phyloP scores from a whole-genome alignment of 2,113 vertebrate genomes.

The Uropsilus gracilis region DNA sequence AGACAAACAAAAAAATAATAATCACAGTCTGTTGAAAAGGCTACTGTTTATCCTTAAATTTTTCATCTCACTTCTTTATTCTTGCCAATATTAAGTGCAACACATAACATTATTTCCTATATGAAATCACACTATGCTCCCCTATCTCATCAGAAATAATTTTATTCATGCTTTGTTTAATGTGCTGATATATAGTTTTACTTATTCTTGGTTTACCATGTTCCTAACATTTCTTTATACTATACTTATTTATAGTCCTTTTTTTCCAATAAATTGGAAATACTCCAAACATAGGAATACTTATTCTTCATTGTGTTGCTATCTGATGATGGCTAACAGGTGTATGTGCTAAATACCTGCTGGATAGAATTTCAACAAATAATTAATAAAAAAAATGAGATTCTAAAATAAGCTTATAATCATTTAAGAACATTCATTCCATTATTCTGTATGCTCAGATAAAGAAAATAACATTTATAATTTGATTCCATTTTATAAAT shows the following conservation, averaged over 20 bases:
- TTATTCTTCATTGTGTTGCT: background rate
- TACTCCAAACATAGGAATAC: background rate
- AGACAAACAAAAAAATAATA: background rate
- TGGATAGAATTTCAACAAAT: background rate
- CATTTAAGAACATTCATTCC: background rate
- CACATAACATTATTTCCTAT: background rate
- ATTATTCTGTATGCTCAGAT: background rate
- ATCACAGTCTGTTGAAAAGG: background rate
- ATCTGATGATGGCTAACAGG: background rate
- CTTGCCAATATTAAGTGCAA: background rate
- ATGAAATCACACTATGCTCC: background rate
- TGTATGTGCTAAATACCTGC: background rate
- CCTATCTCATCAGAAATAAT: background rate
- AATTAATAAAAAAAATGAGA: constrained; percentile 13
- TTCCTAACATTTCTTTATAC: background rate
- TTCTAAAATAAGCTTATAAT: background rate
- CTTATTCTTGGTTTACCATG: background rate
- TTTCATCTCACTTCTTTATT: background rate
- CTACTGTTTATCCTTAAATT: background rate
- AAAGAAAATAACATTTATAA: background rate
- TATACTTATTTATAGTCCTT: background rate
- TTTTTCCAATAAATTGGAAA: background rate
- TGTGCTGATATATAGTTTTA: background rate
- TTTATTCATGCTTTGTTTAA: background rate
- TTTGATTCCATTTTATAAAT: background rate